Conservation (phyloP, 2,888 invertebrate species). For the Nemoura dubitans region DNA sequence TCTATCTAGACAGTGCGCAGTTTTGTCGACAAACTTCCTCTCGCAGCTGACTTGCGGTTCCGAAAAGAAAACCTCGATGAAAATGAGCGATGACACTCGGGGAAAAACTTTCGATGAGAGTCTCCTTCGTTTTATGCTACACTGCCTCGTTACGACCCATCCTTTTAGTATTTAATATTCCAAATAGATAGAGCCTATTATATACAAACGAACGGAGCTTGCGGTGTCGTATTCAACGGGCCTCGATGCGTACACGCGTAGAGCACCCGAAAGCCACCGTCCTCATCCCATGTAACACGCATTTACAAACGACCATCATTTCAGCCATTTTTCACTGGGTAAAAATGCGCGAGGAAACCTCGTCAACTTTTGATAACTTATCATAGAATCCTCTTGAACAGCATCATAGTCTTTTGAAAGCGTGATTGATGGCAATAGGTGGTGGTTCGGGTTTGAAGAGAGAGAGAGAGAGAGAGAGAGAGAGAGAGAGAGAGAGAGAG, state of each 20-base stretch:
- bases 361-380: slow-evolving; percentile 12
- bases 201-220: neutral
- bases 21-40: no score
- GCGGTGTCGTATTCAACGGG: neutral
- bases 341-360: slow-evolving; percentile 3
- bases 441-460: neutral
- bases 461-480: neutral
- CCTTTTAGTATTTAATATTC: neutral
- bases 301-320: neutral
- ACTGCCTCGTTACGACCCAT: neutral
- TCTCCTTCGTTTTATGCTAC: neutral
- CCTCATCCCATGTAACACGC: neutral
- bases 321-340: neutral
- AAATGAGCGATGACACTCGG: neutral
- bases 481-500: no score
- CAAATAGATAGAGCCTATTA: neutral
- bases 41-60: neutral
- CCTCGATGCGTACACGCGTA: neutral
- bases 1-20: no score
- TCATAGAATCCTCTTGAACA: neutral
- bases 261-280: neutral
- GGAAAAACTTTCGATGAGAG: neutral
- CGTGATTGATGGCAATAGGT: neutral
- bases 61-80: neutral
- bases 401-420: slow-evolving; percentile 4